phyloP scores from a whole-genome alignment of 2,888 invertebrate species.

The Mesodorylaimus sp. region DNA sequence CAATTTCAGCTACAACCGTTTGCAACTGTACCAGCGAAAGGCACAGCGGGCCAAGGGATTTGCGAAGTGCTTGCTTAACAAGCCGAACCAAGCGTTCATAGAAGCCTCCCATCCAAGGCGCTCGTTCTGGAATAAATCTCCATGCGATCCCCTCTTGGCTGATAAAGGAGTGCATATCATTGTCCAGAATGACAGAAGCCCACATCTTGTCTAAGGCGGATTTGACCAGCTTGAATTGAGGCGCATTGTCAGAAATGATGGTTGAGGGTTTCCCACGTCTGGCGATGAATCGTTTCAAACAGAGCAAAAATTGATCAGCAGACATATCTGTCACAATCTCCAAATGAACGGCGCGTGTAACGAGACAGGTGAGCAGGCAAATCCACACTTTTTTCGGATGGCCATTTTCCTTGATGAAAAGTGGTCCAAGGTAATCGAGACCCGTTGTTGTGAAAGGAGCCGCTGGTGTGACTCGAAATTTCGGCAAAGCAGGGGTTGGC shows the following conservation, averaged over 20 bases:
- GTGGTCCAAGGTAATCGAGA: slow-evolving; percentile 30
- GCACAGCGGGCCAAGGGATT: too few relatives aligned
- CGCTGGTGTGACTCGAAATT: too few relatives aligned
- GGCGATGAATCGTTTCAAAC: slow-evolving; percentile 25
- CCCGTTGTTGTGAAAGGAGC: slow-evolving; percentile 17
- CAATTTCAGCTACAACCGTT: too few relatives aligned
- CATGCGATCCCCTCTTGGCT: slow-evolving; percentile 15
- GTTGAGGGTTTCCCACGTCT: slow-evolving; percentile 23
- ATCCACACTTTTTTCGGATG: slow-evolving; percentile 22
- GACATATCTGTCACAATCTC: slow-evolving; percentile 25
- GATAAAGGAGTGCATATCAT: slow-evolving; percentile 5
- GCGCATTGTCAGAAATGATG: slow-evolving; percentile 31
- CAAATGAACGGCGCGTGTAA: slow-evolving; percentile 30
- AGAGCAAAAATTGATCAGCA: slow-evolving; percentile 22
- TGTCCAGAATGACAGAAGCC: slow-evolving; percentile 7
- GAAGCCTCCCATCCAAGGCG: slow-evolving; percentile 35
- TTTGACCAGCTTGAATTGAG: slow-evolving; percentile 28
- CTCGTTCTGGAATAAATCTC: slow-evolving; percentile 31
- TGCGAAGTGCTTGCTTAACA: slow-evolving; percentile 27
- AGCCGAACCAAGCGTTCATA: slow-evolving; percentile 32
- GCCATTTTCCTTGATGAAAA: slow-evolving; percentile 19
- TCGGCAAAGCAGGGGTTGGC: too few relatives aligned
- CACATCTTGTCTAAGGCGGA: slow-evolving; percentile 22
- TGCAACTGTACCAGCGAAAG: too few relatives aligned
- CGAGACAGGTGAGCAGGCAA: slow-evolving; percentile 30